These are phyloP conservation scores for Myanophis thanlyinensis DNA, from an alignment of 2,113 vertebrate genomes.

Conservation along the genomic window DNA sequence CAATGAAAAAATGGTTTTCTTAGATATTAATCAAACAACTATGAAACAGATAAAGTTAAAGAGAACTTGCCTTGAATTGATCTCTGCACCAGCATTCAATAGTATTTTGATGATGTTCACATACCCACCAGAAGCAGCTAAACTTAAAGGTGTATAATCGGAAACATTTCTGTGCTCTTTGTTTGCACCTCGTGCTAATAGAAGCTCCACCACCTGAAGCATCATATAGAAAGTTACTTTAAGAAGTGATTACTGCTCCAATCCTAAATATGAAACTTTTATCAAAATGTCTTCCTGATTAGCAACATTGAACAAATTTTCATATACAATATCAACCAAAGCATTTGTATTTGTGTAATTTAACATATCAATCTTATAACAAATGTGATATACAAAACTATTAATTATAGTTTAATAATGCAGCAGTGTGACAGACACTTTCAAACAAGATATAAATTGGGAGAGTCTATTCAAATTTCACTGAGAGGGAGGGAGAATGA, in stretches of 20 bases:
- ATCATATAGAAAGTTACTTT: background rate
- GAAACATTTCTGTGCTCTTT: slow-evolving; percentile 99
- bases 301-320: background rate
- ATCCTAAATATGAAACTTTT: background rate
- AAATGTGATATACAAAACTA: background rate
- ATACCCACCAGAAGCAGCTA: slow-evolving; percentile 97
- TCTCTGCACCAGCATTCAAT: slow-evolving; percentile 96
- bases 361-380: background rate
- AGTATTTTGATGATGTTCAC: slow-evolving; percentile 99
- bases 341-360: background rate
- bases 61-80: slow-evolving; percentile 91
- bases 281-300: background rate
- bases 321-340: background rate
- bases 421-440: background rate
- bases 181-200: slow-evolving; percentile 95
- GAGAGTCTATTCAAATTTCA: background rate
- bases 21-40: background rate
- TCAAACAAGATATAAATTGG: background rate
- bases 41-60: background rate
- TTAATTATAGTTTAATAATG: background rate
- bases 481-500: background rate
- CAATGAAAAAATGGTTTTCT: background rate
- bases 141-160: slow-evolving; percentile 96
- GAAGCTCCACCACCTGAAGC: slow-evolving; percentile 90
- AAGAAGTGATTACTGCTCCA: background rate